Conservation (phyloP, 2,797 vertebrate genomes). For the Peromyscus melanophrys region DNA sequence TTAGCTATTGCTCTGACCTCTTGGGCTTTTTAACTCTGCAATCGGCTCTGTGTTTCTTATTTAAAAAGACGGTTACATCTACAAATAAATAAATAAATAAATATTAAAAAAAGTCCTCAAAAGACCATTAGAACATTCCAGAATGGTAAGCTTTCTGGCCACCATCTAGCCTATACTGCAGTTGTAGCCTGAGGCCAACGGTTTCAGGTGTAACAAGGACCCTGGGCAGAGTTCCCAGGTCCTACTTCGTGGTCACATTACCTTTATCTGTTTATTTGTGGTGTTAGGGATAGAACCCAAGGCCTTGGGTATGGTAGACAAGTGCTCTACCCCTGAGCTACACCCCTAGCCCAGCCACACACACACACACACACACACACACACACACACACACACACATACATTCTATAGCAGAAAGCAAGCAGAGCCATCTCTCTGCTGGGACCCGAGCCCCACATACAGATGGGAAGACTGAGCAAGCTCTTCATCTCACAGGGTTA, state of each 20-base stretch:
- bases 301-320: neutral
- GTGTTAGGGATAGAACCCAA: neutral
- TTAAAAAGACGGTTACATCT: too few relatives aligned
- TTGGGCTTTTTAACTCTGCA: too few relatives aligned
- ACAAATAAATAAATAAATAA: neutral
- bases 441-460: neutral
- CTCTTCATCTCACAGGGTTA: neutral
- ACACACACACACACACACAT: too few relatives aligned
- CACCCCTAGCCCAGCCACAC: too few relatives aligned
- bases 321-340: neutral
- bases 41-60: too few relatives aligned
- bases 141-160: neutral
- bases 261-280: neutral
- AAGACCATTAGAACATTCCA: neutral
- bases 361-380: too few relatives aligned
- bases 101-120: neutral
- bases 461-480: neutral
- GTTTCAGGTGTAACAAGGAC: rapidly evolving
- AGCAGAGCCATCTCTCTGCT: neutral
- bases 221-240: neutral
- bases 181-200: neutral
- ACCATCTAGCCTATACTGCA: neutral
- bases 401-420: neutral
- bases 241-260: rapidly evolving
- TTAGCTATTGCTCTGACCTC: too few relatives aligned